Conservation (phyloP, 2,888 invertebrate species). For the Pantelozetes paolii region DNA sequence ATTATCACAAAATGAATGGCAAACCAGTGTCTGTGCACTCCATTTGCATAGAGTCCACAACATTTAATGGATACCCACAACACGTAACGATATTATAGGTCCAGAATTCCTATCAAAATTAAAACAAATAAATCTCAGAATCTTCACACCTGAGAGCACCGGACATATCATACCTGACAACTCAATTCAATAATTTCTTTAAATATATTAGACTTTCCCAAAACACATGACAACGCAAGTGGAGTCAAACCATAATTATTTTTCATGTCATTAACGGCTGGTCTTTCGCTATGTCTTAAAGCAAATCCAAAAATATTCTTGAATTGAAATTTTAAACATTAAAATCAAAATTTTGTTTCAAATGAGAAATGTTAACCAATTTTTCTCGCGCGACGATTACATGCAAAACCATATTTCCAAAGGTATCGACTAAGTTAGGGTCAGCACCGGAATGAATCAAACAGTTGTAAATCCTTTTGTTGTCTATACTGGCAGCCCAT, state of each 20-base stretch:
- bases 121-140: not conserved
- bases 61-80: constrained; percentile 93
- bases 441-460: constrained; percentile 85
- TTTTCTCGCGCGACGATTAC: constrained; percentile 79
- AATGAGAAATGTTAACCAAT: constrained; percentile 50
- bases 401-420: constrained; percentile 98
- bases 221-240: constrained; percentile 88
- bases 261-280: constrained; percentile 83
- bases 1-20: not conserved
- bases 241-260: constrained; percentile 90
- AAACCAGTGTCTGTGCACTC: constrained; percentile 13
- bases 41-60: constrained; percentile 63
- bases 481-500: constrained; percentile 96
- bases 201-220: constrained; percentile 93
- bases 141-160: too few species aligned
- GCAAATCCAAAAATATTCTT: constrained; percentile 99
- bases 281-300: constrained; percentile 85
- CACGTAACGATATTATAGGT: constrained; percentile 97
- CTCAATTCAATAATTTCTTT: constrained; percentile 93
- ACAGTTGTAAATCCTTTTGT: constrained; percentile 94
- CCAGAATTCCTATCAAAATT: constrained; percentile 84
- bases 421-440: constrained; percentile 91
- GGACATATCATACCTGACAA: constrained; percentile 52
- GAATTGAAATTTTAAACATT: constrained; percentile 50
- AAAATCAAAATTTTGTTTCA: not conserved